These are phyloP conservation scores for Eulemur rubriventer DNA, from an alignment of 2,797 vertebrate genomes.

Conservation along the genomic window DNA sequence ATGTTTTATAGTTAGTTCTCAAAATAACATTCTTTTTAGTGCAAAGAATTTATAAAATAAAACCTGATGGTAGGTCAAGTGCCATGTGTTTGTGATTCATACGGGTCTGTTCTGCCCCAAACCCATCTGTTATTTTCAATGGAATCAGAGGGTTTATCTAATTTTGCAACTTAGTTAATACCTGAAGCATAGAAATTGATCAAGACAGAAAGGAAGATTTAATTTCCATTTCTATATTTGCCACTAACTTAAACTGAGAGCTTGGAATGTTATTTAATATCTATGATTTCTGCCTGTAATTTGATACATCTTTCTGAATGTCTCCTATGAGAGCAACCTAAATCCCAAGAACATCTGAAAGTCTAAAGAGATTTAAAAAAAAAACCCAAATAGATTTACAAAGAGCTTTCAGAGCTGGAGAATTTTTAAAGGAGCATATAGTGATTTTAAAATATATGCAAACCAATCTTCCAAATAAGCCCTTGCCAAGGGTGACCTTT, in stretches of 20 bases:
- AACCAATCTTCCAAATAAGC: neutral
- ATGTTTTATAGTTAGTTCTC: neutral
- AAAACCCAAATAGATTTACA: neutral
- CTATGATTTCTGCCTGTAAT: neutral
- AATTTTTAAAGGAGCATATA: neutral
- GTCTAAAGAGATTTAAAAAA: neutral
- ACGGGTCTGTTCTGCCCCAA: neutral
- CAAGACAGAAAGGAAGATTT: constrained; percentile 14
- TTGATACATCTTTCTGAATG: constrained; percentile 26
- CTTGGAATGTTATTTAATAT: constrained; percentile 50
- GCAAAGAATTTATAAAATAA: constrained; percentile 8
- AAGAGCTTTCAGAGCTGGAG: neutral
- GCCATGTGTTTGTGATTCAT: neutral
- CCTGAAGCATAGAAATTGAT: constrained; percentile 21
- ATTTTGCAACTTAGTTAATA: constrained; percentile 16
- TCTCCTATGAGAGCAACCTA: neutral
- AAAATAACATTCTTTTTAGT: constrained; percentile 10
- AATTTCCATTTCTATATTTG: constrained; percentile 49
- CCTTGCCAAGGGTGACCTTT: neutral
- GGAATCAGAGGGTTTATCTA: constrained; percentile 14
- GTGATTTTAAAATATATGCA: constrained; percentile 23
- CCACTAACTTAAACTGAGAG: neutral
- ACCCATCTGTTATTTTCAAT: constrained; percentile 33
- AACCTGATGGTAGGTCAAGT: neutral
- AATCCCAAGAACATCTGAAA: constrained; percentile 33